Evolutionary conservation across 2,113 vertebrate genomes (phyloP).

Genomic region (Gymnobelideus leadbeateri): DNA sequence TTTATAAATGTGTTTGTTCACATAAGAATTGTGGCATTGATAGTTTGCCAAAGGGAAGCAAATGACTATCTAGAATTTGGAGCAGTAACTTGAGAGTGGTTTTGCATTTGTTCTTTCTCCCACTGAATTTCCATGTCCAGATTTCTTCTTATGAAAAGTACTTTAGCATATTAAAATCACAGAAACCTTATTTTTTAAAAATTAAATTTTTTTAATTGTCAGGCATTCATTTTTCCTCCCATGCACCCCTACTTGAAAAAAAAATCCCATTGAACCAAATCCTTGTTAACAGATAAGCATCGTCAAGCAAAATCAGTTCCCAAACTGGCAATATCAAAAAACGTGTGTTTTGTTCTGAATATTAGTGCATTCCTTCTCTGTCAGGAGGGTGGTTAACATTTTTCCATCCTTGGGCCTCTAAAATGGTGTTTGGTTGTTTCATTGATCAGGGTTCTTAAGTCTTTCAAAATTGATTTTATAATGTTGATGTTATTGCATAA

Average conservation of each 20-base stretch:
- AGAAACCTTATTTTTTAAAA: neutral
- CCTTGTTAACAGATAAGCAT: neutral
- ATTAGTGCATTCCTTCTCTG: neutral
- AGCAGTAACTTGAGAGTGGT: neutral
- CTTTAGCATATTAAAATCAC: neutral
- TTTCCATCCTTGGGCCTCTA: neutral
- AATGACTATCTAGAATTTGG: neutral
- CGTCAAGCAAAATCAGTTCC: neutral
- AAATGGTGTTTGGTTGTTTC: neutral
- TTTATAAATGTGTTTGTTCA: neutral
- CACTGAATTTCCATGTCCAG: neutral
- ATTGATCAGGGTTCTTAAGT: neutral
- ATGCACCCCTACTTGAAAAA: neutral
- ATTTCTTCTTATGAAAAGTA: neutral
- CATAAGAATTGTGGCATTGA: neutral
- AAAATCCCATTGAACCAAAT: neutral
- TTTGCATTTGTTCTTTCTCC: neutral
- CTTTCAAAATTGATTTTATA: neutral
- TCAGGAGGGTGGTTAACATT: neutral
- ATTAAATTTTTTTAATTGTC: neutral
- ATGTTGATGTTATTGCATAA: neutral
- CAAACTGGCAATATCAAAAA: neutral
- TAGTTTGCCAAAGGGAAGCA: neutral
- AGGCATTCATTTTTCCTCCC: neutral
- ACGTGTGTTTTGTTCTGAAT: neutral